Conservation (phyloP, 2,797 vertebrate species). For the Labeo calbasu region DNA sequence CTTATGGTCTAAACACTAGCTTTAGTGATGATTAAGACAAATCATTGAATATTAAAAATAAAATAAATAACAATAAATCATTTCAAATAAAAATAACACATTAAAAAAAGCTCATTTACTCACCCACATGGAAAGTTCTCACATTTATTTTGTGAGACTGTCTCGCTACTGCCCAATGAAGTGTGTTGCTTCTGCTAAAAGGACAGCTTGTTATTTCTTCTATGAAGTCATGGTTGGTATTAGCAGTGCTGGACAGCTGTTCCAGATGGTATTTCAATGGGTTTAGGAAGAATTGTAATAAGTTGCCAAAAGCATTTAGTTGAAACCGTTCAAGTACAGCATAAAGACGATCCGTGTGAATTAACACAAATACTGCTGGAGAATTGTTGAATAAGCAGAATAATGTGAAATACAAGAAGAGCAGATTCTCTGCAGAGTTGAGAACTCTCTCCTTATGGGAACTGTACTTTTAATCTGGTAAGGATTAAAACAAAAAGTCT, state of each 20-base stretch:
- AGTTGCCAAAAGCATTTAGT: neutral
- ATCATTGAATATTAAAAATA: neutral
- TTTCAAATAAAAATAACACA: neutral
- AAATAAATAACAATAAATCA: neutral
- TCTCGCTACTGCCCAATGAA: neutral
- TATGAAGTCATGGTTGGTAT: neutral
- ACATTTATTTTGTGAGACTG: neutral
- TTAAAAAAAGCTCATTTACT: neutral
- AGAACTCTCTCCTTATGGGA: neutral
- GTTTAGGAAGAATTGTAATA: neutral
- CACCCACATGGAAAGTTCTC: neutral
- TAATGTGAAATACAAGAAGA: neutral
- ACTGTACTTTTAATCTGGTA: neutral
- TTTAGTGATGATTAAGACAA: neutral
- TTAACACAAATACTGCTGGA: neutral
- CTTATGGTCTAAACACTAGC: neutral
- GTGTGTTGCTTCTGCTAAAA: neutral
- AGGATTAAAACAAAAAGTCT: neutral
- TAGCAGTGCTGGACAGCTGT: neutral
- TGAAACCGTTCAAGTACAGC: neutral
- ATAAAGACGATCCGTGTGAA: neutral
- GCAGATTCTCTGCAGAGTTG: neutral
- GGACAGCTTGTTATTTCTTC: constrained; percentile 11
- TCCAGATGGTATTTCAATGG: neutral
- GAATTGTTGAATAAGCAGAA: neutral